Conservation (phyloP, 2,888 invertebrate genomes). For the Cerastis leucographa region DNA sequence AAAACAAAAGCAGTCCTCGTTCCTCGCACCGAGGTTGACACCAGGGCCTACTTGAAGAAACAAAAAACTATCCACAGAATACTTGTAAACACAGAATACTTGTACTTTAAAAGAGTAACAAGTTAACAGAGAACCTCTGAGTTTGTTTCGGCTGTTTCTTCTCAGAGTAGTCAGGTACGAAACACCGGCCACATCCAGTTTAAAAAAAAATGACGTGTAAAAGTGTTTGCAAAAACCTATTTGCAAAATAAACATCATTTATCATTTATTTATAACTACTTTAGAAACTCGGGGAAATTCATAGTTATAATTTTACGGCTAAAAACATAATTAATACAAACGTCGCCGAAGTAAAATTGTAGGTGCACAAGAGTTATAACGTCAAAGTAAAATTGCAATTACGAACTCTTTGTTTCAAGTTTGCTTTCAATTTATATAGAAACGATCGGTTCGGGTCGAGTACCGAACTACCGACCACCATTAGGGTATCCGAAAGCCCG, state of each 20-base stretch:
- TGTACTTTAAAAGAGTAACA: no score
- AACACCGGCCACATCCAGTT: no score
- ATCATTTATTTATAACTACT: no score
- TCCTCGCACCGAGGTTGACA: slow-evolving; percentile 6
- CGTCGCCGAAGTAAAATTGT: neutral
- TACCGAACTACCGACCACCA: slow-evolving; percentile 68
- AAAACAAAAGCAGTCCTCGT: slow-evolving; percentile 26
- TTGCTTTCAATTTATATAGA: slow-evolving; percentile 63
- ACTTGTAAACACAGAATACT: no score
- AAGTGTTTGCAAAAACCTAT: no score
- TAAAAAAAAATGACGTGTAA: no score
- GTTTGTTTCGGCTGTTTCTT: no score
- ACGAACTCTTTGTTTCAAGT: slow-evolving; percentile 62
- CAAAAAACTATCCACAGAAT: no score
- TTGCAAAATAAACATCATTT: no score
- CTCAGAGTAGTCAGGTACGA: no score
- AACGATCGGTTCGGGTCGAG: slow-evolving; percentile 68
- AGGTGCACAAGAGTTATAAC: slow-evolving; percentile 2
- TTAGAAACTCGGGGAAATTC: slow-evolving; percentile 26
- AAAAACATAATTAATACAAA: slow-evolving; percentile 2
- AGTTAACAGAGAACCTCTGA: no score
- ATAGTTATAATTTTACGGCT: slow-evolving; percentile 7
- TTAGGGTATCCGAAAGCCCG: slow-evolving; percentile 75
- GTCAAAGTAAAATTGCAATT: slow-evolving; percentile 48
- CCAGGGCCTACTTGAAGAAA: slow-evolving; percentile 34